A percentile compares a stretch with the other conserved stretches of the same genome.
Conservation (phyloP, 2,797 vertebrate genomes). For the Chrosomus eos region DNA sequence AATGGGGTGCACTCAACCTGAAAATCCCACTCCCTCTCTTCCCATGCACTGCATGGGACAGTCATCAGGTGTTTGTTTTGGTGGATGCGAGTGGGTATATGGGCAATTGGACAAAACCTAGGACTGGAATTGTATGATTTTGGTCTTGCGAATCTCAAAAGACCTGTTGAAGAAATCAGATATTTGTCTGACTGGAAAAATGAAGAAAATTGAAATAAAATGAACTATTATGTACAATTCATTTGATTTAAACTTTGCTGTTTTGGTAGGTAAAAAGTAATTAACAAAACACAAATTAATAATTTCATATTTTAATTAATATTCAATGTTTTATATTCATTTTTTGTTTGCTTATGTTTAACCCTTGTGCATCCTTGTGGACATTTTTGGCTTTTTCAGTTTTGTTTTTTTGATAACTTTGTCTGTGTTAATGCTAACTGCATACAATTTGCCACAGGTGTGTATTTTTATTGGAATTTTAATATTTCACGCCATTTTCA, state of each 20-base stretch:
- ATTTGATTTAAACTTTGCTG: background rate
- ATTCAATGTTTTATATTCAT: background rate
- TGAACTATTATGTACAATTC: background rate
- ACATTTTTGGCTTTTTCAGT: too few relatives aligned
- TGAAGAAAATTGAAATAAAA: background rate
- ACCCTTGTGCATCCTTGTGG: too few relatives aligned
- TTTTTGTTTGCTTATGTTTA: background rate
- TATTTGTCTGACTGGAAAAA: background rate
- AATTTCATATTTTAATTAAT: background rate
- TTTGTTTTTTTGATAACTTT: too few relatives aligned
- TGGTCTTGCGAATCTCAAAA: background rate
- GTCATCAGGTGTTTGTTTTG: slow-evolving; percentile 61
- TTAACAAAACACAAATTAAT: background rate
- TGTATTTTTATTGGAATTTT: too few relatives aligned
- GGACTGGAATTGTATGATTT: slow-evolving; percentile 5
- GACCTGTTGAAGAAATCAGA: background rate
- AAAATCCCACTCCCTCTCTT: slow-evolving; percentile 57
- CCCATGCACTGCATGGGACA: slow-evolving; percentile 36
- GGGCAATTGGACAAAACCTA: slow-evolving; percentile 35
- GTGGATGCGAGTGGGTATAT: background rate
- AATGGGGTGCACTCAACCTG: slow-evolving; percentile 68
- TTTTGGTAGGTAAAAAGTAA: background rate
- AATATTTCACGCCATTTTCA: too few relatives aligned
- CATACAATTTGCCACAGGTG: too few relatives aligned
- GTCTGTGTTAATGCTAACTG: too few relatives aligned